These are phyloP conservation scores for Neotoxoptera formosana DNA, from an alignment of 1,140 invertebrate genomes.

Conservation along the genomic window DNA sequence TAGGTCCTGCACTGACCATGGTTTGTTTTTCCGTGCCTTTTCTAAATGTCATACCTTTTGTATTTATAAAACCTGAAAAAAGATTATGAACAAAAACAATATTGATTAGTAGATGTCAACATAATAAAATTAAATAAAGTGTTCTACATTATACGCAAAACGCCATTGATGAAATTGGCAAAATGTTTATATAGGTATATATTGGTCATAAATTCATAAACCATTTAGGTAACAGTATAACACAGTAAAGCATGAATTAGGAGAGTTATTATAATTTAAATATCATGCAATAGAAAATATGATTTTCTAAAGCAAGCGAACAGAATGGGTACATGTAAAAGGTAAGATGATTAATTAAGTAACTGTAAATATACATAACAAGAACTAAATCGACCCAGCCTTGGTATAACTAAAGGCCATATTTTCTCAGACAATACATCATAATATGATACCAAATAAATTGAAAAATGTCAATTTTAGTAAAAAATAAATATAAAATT, in stretches of 20 bases:
- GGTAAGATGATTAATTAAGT: not conserved
- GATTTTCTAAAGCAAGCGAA: not conserved
- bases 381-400: not conserved
- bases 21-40: slow-evolving; percentile 68
- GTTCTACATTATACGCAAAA: not conserved
- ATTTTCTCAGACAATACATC: not conserved
- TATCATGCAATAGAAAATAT: not conserved
- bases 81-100: not conserved
- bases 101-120: not conserved
- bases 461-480: not conserved
- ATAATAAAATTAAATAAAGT: not conserved
- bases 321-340: not conserved
- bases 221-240: not conserved
- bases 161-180: not conserved
- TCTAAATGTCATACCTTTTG: slow-evolving; percentile 70
- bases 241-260: not conserved
- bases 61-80: slow-evolving; percentile 64
- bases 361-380: not conserved
- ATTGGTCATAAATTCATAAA: not conserved
- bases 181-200: not conserved
- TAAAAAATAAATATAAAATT: not conserved
- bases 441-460: not conserved
- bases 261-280: not conserved
- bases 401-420: not conserved
- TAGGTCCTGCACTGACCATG: slow-evolving; percentile 78